These are phyloP conservation scores for Podarcis siculus DNA, from an alignment of 2,797 vertebrate species.

Conservation along the genomic window DNA sequence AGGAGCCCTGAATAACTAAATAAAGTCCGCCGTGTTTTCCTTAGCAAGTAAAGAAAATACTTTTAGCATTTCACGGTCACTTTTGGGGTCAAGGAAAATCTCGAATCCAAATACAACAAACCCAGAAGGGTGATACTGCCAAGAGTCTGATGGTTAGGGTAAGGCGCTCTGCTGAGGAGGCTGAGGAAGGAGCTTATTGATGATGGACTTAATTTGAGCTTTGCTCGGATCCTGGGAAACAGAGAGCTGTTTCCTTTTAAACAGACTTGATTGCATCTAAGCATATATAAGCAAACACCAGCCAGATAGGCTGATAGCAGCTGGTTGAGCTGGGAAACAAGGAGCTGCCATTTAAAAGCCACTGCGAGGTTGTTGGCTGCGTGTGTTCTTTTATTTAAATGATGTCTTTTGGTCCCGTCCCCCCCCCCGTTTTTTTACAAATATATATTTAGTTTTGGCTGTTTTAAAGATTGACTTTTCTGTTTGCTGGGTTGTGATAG, in stretches of 20 bases:
- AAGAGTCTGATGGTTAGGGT: slow-evolving; percentile 62
- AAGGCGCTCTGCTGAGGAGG: slow-evolving; percentile 55
- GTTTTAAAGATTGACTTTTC: no score
- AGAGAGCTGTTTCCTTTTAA: slow-evolving; percentile 19
- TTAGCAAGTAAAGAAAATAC: slow-evolving; percentile 81
- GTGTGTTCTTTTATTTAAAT: not conserved
- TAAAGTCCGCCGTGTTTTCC: slow-evolving; percentile 75
- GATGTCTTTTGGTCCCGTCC: not conserved
- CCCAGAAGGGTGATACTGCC: slow-evolving; percentile 60
- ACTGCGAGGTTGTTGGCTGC: not conserved
- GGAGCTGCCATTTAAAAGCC: not conserved
- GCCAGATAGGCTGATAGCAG: not conserved
- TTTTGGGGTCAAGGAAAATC: slow-evolving; percentile 73
- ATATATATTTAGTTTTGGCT: no score
- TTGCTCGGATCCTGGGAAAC: slow-evolving; percentile 46
- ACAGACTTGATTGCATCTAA: not conserved
- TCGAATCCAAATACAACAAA: slow-evolving; percentile 77
- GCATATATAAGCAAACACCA: slow-evolving; percentile 18
- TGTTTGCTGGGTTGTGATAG: no score
- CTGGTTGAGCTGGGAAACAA: rapidly evolving
- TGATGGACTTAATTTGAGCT: slow-evolving; percentile 40
- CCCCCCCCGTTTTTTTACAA: not conserved
- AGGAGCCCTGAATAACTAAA: slow-evolving; percentile 71
- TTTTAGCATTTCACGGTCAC: slow-evolving; percentile 76
- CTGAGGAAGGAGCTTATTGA: slow-evolving; percentile 14